Evolutionary conservation across 2,113 vertebrate species (phyloP).

Genomic region (Bambusicola thoracicus): DNA sequence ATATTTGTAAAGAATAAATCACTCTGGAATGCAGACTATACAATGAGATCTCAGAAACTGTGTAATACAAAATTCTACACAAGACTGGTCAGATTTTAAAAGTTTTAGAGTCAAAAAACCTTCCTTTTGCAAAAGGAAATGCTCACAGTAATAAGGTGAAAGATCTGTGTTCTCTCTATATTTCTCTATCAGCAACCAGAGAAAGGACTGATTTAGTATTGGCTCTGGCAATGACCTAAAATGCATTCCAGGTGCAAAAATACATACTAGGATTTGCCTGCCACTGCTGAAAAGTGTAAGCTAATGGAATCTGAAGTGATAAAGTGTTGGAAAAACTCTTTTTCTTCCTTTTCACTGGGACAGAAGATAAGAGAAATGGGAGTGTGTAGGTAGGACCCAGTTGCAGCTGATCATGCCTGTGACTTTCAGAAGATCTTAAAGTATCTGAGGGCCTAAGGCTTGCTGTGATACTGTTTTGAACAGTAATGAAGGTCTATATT

Average conservation of each 20-base stretch:
- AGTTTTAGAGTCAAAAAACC: background rate
- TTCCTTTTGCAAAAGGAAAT: background rate
- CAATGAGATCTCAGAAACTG: background rate
- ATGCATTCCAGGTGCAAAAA: constrained; percentile 23
- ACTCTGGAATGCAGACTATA: background rate
- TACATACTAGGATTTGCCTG: background rate
- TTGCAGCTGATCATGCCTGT: background rate
- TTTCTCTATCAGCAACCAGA: background rate
- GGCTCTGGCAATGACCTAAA: constrained; percentile 28
- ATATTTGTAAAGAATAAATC: background rate
- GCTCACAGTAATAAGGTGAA: background rate
- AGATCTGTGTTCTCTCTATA: background rate
- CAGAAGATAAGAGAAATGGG: background rate
- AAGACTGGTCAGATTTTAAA: background rate
- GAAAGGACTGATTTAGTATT: background rate
- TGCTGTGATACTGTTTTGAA: accelerated
- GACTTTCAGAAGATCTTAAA: background rate
- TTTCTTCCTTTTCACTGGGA: background rate
- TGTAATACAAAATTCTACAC: background rate
- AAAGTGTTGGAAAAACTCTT: background rate
- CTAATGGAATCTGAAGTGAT: constrained; percentile 45
- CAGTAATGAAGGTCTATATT: background rate
- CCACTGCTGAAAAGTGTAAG: background rate
- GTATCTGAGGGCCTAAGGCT: background rate
- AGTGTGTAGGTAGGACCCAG: background rate